Conservation (phyloP, 2,888 invertebrate genomes). For the Alentia gelatinosa region DNA sequence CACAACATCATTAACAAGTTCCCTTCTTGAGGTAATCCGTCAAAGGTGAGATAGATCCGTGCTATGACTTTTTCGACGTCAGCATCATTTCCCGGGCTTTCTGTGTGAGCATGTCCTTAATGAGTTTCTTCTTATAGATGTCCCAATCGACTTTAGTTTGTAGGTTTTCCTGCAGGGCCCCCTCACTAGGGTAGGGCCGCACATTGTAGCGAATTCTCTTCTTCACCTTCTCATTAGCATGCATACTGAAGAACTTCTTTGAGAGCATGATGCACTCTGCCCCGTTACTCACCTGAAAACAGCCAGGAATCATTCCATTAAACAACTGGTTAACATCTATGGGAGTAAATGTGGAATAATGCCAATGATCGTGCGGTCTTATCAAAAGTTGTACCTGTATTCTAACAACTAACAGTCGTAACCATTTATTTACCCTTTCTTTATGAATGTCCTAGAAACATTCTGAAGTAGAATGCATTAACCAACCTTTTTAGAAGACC, state of each 20-base stretch:
- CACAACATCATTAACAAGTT: background rate
- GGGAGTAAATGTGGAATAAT: no score
- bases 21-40: background rate
- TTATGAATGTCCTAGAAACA: no score
- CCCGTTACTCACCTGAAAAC: constrained; percentile 69
- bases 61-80: constrained; percentile 26
- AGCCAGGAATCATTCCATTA: no score
- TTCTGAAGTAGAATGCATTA: no score
- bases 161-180: constrained; percentile 75
- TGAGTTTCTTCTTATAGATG: constrained; percentile 67
- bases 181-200: constrained; percentile 76
- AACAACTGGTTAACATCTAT: no score
- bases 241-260: constrained; percentile 76
- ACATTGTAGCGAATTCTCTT: constrained; percentile 70
- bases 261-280: constrained; percentile 79
- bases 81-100: background rate
- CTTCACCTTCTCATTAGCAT: constrained; percentile 75
- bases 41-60: background rate
- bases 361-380: no score
- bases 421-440: no score
- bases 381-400: no score
- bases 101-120: constrained; percentile 51
- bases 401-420: no score
- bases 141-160: constrained; percentile 78
- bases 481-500: no score